Conservation (phyloP, 1,140 invertebrate species). For the Rhopalosiphum maidis region DNA sequence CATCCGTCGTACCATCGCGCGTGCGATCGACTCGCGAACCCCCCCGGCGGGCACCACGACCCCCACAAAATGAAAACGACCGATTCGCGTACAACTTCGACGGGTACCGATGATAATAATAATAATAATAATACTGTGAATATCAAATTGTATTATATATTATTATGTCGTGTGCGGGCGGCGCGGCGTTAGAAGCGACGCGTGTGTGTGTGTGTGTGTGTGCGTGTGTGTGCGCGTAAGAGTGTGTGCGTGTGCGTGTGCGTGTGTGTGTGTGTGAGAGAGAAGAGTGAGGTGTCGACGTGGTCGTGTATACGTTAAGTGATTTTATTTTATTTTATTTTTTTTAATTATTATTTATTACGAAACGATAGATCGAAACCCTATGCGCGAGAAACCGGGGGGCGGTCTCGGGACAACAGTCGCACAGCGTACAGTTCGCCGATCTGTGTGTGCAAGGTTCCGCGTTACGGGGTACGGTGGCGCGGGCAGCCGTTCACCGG, state of each 20-base stretch:
- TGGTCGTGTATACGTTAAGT: neutral
- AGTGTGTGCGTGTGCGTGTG: neutral
- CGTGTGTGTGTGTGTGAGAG: neutral
- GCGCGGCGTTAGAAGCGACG: neutral
- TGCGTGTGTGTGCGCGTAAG: no score
- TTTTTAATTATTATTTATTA: conserved; percentile 15
- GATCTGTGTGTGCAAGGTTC: conserved; percentile 52
- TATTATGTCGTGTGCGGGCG: neutral
- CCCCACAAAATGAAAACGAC: neutral
- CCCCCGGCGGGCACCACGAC: neutral
- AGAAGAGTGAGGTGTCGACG: no score
- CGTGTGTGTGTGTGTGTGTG: neutral
- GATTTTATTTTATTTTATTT: conserved; percentile 28
- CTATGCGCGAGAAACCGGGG: neutral
- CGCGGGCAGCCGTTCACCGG: conserved; percentile 44
- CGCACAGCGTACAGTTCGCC: conserved; percentile 55
- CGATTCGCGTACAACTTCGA: neutral
- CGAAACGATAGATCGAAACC: conserved; percentile 5
- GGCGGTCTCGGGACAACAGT: conserved; percentile 22
- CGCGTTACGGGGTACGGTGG: conserved; percentile 32
- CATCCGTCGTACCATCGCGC: conserved; percentile 49
- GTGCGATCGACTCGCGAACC: neutral
- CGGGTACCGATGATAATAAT: neutral
- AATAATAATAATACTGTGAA: neutral
- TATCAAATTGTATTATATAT: neutral